These are phyloP conservation scores for Isaurus tuberculatus DNA, from an alignment of 92 coral and sea anemone species.

Conservation along the genomic window DNA sequence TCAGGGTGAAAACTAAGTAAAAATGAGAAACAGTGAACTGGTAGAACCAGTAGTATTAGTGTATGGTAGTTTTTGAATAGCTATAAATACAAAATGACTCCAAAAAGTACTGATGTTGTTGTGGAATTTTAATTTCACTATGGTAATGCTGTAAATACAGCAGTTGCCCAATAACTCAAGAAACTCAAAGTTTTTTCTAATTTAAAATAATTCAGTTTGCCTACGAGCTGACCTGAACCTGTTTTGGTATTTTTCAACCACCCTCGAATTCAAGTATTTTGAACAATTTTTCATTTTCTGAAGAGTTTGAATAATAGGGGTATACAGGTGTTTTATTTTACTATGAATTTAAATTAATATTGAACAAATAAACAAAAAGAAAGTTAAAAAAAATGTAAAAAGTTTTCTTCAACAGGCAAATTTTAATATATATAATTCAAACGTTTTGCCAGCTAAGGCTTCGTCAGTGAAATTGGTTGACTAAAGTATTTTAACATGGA, in stretches of 20 bases:
- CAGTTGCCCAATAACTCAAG: background rate
- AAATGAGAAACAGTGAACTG: background rate
- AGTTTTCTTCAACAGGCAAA: too few species aligned
- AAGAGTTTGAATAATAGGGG: background rate
- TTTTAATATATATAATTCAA: too few species aligned
- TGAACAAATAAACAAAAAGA: background rate
- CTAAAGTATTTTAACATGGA: too few species aligned
- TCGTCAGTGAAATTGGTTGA: too few species aligned
- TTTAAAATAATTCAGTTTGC: background rate
- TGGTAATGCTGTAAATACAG: background rate
- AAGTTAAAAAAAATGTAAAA: too few species aligned
- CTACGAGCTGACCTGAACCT: background rate
- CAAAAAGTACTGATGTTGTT: background rate
- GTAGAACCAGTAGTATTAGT: background rate
- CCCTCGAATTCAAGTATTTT: background rate
- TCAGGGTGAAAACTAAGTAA: too few species aligned
- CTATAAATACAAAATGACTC: background rate
- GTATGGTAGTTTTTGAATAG: background rate
- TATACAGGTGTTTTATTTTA: background rate
- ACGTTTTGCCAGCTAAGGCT: too few species aligned
- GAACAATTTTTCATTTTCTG: background rate
- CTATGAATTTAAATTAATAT: background rate
- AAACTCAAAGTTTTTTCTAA: background rate
- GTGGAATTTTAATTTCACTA: background rate
- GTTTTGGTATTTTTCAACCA: background rate